Evolutionary conservation across 1,140 invertebrate species (phyloP).

Genomic region (Oryctes rhinoceros): DNA sequence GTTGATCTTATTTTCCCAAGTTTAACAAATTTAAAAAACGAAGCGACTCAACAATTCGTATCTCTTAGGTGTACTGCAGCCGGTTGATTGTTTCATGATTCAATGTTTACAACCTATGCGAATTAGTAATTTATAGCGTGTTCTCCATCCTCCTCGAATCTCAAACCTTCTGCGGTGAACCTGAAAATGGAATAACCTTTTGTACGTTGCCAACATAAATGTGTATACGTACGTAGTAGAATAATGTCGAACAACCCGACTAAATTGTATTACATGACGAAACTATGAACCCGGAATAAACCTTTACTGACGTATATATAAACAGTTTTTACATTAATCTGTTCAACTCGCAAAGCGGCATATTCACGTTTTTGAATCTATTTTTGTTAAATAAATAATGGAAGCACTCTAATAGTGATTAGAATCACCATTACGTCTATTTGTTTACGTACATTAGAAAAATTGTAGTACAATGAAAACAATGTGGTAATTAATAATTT

Average conservation of each 20-base stretch:
- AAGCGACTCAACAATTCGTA: neutral
- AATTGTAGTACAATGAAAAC: too few relatives aligned
- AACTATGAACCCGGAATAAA: constrained; percentile 13
- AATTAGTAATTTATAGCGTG: too few relatives aligned
- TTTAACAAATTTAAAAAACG: too few relatives aligned
- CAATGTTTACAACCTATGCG: neutral
- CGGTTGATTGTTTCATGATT: neutral
- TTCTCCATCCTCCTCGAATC: neutral
- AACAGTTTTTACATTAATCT: neutral
- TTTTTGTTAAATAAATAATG: neutral
- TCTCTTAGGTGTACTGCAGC: neutral
- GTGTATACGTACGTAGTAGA: neutral
- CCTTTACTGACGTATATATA: neutral
- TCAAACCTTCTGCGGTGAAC: neutral
- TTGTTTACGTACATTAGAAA: too few relatives aligned
- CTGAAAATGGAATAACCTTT: constrained; percentile 9
- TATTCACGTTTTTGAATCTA: neutral
- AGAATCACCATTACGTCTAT: too few relatives aligned
- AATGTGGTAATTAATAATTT: too few relatives aligned
- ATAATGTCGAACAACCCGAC: neutral
- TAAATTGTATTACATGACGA: constrained; percentile 22
- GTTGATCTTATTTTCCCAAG: neutral
- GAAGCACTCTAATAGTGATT: too few relatives aligned
- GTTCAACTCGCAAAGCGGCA: neutral
- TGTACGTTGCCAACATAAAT: neutral